Evolutionary conservation across 2,888 invertebrate genomes (phyloP).

Genomic region (Cenopis cana): DNA sequence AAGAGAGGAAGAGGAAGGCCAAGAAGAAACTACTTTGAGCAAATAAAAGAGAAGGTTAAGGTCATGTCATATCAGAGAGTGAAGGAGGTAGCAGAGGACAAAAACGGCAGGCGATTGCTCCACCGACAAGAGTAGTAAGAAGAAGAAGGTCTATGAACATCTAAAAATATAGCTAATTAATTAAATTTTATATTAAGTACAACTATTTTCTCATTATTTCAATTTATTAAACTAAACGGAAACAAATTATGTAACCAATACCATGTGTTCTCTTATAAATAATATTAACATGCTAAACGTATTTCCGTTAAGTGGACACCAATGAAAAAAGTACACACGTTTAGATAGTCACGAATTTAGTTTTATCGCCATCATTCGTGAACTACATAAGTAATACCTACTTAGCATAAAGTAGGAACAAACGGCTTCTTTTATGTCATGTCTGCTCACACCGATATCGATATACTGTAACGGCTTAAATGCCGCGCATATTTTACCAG

Average conservation of each 20-base stretch:
- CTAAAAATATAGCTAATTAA: too few relatives aligned
- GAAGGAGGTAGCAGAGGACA: too few relatives aligned
- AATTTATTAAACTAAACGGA: not conserved
- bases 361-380: slow-evolving; percentile 29
- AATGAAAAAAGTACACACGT: slow-evolving; percentile 18
- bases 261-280: not conserved
- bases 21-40: too few relatives aligned
- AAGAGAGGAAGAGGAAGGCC: too few relatives aligned
- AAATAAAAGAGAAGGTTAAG: too few relatives aligned
- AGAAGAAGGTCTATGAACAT: too few relatives aligned
- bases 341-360: slow-evolving; percentile 30
- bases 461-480: slow-evolving; percentile 55
- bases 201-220: too few relatives aligned
- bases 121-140: too few relatives aligned
- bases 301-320: slow-evolving; percentile 16
- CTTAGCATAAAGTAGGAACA: slow-evolving; percentile 47
- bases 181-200: too few relatives aligned
- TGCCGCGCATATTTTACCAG: slow-evolving; percentile 63
- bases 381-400: slow-evolving; percentile 38
- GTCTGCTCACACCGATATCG: slow-evolving; percentile 55
- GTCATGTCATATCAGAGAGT: too few relatives aligned
- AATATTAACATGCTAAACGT: slow-evolving; percentile 19
- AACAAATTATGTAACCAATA: not conserved
- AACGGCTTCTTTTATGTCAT: slow-evolving; percentile 57
- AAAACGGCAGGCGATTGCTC: too few relatives aligned